Evolutionary conservation across 2,888 invertebrate genomes (phyloP), one percentile per base, ranked within the genome.

Genomic region (Hydroisotoma schaefferi): DNA sequence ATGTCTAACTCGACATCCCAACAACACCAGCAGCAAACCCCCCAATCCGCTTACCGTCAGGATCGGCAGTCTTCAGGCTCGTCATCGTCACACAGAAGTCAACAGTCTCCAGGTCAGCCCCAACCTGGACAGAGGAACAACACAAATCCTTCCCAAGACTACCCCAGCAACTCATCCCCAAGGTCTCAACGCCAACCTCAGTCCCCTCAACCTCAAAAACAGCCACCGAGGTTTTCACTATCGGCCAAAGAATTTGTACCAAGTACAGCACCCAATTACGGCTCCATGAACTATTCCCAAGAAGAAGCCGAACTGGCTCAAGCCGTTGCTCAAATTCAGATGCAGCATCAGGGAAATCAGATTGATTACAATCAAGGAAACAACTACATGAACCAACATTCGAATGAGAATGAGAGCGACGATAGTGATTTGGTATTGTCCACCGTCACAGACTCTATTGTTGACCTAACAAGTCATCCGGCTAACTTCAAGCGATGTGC

Each of bases 191-290:
- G n/a, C n/a, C n/a, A n/a, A n/a, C n/a, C n/a, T n/a, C n/a, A n/a
- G n/a, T n/a, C 33, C 15, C 33, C 33, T 33, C 33, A 33, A 33
- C 15, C 33, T 18, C 15, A 10, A 15, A 20, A 40, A 15, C 40
- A 33, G 20, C 54, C 47, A 18, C 15, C 52, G 2, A 51, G 20
- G 20, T 53, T 68, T 1, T 69, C 68, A 20, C 64, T 64, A 15
- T 46, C 54, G 6, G 68, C 68, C 1, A 69, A 65, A 40, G 69
- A 67, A 59, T 69, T 69, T 56, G 61, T 61, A 55, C 67, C 69
- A 1, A 38, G 25, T 3, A 27, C 56, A 58, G 28, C 52, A 22
- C 52, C 26, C 3, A 20, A 48, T 49, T n/a, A 2, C 27, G 6
- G 43, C 15, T 25, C 20, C 44, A 59, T 55, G 56, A 60, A 28